Evolutionary conservation across 1,140 invertebrate genomes (phyloP).

Genomic region (Aricia agestis): DNA sequence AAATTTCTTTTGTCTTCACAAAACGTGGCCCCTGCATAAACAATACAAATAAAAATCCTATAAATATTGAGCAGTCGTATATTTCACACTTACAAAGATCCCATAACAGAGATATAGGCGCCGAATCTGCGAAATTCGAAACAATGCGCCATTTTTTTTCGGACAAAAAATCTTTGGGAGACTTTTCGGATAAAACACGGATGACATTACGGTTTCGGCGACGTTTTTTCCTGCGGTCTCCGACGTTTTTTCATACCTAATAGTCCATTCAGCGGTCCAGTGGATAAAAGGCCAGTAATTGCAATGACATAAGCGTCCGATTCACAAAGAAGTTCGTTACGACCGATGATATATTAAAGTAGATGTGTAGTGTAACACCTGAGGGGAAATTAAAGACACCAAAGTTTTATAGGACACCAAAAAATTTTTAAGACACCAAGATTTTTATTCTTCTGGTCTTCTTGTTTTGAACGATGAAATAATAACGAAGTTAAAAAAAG

Average conservation of each 20-base stretch:
- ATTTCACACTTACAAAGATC: slow-evolving; percentile 63
- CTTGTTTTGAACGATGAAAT: no score
- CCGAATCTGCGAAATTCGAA: slow-evolving; percentile 49
- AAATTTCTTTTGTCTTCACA: slow-evolving; percentile 59
- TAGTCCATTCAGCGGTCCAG: not conserved
- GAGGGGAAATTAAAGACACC: no score
- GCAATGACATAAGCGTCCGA: slow-evolving; percentile 5
- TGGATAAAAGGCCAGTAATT: slow-evolving; percentile 7
- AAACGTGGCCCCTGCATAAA: slow-evolving; percentile 68
- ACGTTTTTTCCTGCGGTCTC: slow-evolving; percentile 8
- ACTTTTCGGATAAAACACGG: slow-evolving; percentile 8
- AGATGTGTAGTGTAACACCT: no score
- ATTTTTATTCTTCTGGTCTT: no score
- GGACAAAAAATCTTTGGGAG: slow-evolving; percentile 34
- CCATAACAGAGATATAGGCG: slow-evolving; percentile 64
- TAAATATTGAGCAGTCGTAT: slow-evolving; percentile 68
- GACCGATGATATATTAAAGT: no score
- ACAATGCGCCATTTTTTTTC: slow-evolving; percentile 53
- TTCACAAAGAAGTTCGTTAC: not conserved
- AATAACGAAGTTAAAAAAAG: no score
- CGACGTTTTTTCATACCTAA: slow-evolving; percentile 12
- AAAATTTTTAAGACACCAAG: no score
- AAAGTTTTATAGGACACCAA: no score
- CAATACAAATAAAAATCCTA: slow-evolving; percentile 67
- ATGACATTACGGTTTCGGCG: slow-evolving; percentile 10